Base-by-base conservation (phyloP, 2,113 vertebrate species). In the Phaethon lepturus region DNA sequence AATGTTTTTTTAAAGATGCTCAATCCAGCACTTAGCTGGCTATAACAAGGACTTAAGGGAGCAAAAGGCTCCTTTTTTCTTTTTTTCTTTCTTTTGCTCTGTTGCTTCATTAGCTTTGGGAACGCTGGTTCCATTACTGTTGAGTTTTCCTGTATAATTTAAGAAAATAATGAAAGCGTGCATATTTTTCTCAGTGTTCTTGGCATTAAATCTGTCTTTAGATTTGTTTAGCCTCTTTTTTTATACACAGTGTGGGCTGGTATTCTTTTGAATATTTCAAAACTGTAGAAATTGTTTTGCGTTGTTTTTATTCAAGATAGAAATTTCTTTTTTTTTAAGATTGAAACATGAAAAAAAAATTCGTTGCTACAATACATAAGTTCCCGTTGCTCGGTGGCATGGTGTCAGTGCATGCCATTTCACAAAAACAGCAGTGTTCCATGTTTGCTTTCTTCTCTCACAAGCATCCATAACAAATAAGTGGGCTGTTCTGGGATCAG, bases 11-110 rank as follows among this genome's bases (percentile, higher is more conserved):
- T 98, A 94, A 97, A 98, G 98, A 98, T 98, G 98, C 97, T 98
- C 98, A 98, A 98, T 98, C 98, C 97, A 97, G 96, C 98, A 97
- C 98, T 98, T 98, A 99, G 98, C 98, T 98, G 98, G 97, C 98
- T 98, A 96, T 99, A 99, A 99, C 98, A 98, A 99, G 99, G 98
- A 99, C 99, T 99, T 99, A 97, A 98, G 99, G 99, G 99, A 99
- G 98, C 98, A 94, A 97, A 98, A 94, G 53, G 86, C 95, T 97
- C 93, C 97, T 97, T 86, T 96, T 93, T 74, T 38, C 38, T 85
- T 88, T 92, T 94, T 88, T 96, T 93, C 95, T 94, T 97, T 95
- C 96, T 97, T 97, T 98, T 95, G 96, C 97, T 96, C 97, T 93
- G 96, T 97, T 97, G 98, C 98, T 98, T 98, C 95, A 93, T 98